Conservation (phyloP, 1,140 invertebrate species). For the Himalopsyche phryganea region DNA sequence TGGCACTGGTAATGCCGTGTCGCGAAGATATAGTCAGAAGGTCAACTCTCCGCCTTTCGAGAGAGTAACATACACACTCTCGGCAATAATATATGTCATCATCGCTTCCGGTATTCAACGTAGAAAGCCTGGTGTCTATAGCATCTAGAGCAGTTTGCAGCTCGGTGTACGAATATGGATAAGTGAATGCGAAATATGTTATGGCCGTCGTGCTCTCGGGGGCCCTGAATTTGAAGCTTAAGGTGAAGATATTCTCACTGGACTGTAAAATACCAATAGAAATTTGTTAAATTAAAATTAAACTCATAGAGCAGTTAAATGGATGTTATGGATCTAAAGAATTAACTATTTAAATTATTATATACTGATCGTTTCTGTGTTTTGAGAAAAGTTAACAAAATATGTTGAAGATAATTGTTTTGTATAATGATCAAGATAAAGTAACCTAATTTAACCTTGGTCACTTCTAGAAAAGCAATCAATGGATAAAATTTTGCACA, state of each 20-base stretch:
- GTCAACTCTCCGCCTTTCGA: constrained; percentile 82
- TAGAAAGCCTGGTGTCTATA: constrained; percentile 60
- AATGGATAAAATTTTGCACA: no score
- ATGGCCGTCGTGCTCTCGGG: constrained; percentile 68
- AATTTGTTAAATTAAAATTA: not conserved
- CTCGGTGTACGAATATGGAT: constrained; percentile 84
- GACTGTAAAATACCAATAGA: constrained; percentile 51
- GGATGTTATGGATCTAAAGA: no score
- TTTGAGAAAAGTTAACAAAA: no score
- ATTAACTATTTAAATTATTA: no score
- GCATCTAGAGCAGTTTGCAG: constrained; percentile 66
- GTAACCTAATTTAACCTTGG: no score
- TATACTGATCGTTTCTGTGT: no score
- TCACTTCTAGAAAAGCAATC: no score
- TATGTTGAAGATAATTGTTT: no score
- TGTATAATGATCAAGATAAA: no score
- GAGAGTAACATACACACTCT: constrained; percentile 76
- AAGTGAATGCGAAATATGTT: constrained; percentile 89
- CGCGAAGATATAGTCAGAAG: constrained; percentile 83
- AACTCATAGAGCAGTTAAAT: no score
- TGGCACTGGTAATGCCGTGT: constrained; percentile 68
- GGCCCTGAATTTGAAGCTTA: constrained; percentile 76
- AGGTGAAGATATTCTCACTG: constrained; percentile 68
- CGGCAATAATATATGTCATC: constrained; percentile 84
- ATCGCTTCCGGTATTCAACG: constrained; percentile 35